These are phyloP conservation scores for Eueides isabella DNA, from an alignment of 1,140 invertebrate genomes.

Conservation along the genomic window DNA sequence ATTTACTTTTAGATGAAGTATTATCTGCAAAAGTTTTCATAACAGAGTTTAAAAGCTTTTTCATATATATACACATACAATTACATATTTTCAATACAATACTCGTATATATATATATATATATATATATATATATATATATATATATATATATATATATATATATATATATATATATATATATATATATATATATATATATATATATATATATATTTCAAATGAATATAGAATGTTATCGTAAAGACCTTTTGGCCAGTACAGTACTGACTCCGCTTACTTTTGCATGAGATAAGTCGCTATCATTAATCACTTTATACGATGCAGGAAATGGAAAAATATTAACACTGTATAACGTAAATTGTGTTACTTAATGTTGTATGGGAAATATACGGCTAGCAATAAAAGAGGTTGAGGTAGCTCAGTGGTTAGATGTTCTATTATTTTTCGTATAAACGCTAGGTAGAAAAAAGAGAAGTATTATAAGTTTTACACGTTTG, in stretches of 20 bases:
- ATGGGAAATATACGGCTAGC: not conserved
- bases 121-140: no score
- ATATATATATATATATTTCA: no score
- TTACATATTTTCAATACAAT: no score
- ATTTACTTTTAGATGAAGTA: no score
- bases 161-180: no score
- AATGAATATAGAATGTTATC: slow-evolving; percentile 16
- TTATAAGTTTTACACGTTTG: no score
- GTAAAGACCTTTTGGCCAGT: slow-evolving; percentile 17
- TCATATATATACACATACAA: not conserved
- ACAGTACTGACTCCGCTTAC: not conserved
- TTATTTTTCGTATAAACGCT: not conserved
- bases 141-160: no score
- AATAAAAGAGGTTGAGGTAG: not conserved
- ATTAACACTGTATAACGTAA: not conserved
- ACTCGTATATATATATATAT: no score
- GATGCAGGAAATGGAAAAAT: slow-evolving; percentile 21
- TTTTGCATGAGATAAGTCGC: slow-evolving; percentile 26
- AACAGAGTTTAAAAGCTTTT: no score
- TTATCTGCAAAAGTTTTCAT: no score
- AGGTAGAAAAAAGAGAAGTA: no score
- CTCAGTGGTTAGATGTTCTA: not conserved
- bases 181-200: no score
- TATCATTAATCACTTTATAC: slow-evolving; percentile 23
- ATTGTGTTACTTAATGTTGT: slow-evolving; percentile 12